phyloP scores from a whole-genome alignment of 2,888 invertebrate species.

The Poecilus cupreus region DNA sequence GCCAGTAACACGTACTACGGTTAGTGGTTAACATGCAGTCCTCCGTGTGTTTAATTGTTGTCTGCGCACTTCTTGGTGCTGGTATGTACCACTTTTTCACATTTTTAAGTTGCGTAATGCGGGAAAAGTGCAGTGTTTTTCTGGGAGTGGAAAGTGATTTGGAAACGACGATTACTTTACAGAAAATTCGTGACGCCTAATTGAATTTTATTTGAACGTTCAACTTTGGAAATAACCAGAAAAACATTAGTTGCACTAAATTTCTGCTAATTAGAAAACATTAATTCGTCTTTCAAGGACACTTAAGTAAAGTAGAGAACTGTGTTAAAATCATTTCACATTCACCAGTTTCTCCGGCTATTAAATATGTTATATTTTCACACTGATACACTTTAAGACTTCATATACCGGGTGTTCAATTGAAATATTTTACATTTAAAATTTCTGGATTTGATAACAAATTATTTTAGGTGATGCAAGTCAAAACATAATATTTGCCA shows the following conservation, averaged over 20 bases:
- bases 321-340: slow-evolving; percentile 48
- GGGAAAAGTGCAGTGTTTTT: neutral
- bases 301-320: slow-evolving; percentile 26
- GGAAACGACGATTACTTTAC: too few species aligned
- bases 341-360: slow-evolving; percentile 42
- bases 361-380: slow-evolving; percentile 36
- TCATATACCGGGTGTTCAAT: too few species aligned
- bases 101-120: slow-evolving; percentile 4
- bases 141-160: neutral
- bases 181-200: too few species aligned
- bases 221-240: too few species aligned
- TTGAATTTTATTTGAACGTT: too few species aligned
- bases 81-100: slow-evolving; percentile 69
- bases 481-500: too few species aligned
- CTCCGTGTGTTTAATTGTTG: slow-evolving; percentile 71
- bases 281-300: slow-evolving; percentile 47
- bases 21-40: slow-evolving; percentile 69
- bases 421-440: too few species aligned
- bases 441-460: too few species aligned
- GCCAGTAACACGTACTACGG: slow-evolving; percentile 67
- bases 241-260: too few species aligned
- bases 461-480: too few species aligned
- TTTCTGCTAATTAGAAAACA: slow-evolving; percentile 27
- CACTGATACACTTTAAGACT: neutral
- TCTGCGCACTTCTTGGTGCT: slow-evolving; percentile 71